These are phyloP conservation scores for Anarhynchus alexandrinus DNA, from an alignment of 2,113 vertebrate genomes.

Conservation along the genomic window DNA sequence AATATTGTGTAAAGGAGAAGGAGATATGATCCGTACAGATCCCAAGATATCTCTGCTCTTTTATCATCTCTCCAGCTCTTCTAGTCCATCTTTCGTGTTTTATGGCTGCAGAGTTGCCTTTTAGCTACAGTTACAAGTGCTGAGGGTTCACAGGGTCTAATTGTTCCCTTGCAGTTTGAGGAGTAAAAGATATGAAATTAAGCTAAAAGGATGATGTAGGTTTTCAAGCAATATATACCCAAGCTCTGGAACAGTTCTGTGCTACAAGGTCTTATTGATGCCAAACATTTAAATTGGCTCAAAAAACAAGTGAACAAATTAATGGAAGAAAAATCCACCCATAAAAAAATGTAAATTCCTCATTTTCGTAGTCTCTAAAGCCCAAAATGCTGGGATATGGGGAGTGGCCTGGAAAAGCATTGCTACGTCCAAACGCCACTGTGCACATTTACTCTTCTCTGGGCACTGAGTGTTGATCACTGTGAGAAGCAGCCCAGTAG, in stretches of 20 bases:
- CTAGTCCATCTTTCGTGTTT: neutral
- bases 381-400: neutral
- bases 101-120: neutral
- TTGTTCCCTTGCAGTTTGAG: neutral
- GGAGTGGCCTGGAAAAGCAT: neutral
- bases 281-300: neutral
- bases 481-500: neutral
- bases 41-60: neutral
- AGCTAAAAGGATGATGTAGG: neutral
- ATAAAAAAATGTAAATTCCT: neutral
- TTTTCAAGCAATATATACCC: neutral
- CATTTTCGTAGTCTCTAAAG: neutral
- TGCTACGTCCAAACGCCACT: accelerated
- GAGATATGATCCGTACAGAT: neutral
- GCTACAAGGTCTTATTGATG: neutral
- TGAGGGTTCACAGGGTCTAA: neutral
- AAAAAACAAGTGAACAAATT: neutral
- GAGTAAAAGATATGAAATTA: neutral
- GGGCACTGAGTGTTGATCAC: neutral
- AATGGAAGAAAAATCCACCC: neutral
- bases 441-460: neutral
- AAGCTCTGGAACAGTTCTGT: neutral
- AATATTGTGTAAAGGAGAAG: neutral
- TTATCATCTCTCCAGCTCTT: neutral
- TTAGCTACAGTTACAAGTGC: neutral